A percentile compares a stretch with the other conserved stretches of the same genome.
Evolutionary conservation across 2,113 vertebrate species (phyloP).

Genomic region (Scalopus aquaticus): DNA sequence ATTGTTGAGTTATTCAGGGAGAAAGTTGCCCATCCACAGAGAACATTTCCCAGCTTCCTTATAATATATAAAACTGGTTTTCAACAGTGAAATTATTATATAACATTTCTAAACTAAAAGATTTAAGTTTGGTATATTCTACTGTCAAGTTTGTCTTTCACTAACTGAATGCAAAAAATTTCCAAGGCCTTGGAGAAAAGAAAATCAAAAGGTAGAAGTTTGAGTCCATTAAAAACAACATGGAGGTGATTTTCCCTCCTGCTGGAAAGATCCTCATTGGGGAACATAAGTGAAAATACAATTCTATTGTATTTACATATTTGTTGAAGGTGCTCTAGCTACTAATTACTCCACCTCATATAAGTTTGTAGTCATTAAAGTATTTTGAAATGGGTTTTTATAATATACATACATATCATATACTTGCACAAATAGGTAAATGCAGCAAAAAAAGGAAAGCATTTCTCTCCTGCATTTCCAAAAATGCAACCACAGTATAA

Average conservation of each 20-base stretch:
- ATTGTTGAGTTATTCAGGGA: background rate
- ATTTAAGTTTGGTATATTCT: background rate
- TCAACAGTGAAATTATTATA: background rate
- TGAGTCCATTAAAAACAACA: background rate
- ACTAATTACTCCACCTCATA: background rate
- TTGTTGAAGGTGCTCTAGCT: background rate
- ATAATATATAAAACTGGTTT: background rate
- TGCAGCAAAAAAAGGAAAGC: background rate
- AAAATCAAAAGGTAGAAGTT: background rate
- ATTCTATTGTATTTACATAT: background rate
- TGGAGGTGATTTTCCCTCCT: background rate
- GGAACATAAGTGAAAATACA: background rate
- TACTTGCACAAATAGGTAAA: background rate
- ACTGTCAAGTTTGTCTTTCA: background rate
- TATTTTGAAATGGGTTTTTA: conserved; percentile 16
- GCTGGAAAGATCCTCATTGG: background rate
- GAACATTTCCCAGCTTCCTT: background rate
- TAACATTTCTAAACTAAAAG: background rate
- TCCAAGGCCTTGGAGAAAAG: background rate
- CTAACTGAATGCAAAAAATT: background rate
- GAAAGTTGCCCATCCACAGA: background rate
- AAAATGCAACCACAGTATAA: background rate
- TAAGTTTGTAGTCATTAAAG: background rate
- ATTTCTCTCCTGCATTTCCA: background rate
- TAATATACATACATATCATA: background rate